phyloP scores from a whole-genome alignment of 2,888 invertebrate genomes.

The Lasioglossum pauxillum region DNA sequence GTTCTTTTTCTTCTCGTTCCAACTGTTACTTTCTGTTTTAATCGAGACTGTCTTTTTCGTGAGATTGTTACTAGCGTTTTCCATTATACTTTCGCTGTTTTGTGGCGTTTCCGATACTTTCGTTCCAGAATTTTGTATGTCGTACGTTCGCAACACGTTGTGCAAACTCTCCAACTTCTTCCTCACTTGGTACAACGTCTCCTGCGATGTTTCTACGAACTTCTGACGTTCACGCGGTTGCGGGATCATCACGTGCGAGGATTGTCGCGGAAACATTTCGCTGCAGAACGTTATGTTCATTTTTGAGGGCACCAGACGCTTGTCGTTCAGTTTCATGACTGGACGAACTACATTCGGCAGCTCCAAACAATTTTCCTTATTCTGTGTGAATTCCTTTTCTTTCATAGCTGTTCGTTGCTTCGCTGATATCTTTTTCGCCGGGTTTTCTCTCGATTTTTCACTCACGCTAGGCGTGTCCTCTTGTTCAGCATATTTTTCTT shows the following conservation, averaged over 20 bases:
- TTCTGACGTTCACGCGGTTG: slow-evolving; percentile 14
- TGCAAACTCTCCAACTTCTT: slow-evolving; percentile 74
- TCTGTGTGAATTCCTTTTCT: background rate
- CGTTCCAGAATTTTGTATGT: slow-evolving; percentile 33
- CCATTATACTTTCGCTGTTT: background rate
- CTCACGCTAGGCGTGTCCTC: background rate
- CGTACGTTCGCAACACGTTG: slow-evolving; percentile 68
- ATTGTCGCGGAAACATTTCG: slow-evolving; percentile 38
- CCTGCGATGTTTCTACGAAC: slow-evolving; percentile 43
- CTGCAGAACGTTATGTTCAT: slow-evolving; percentile 54
- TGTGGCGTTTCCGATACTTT: background rate
- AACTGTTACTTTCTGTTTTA: background rate
- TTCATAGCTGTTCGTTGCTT: background rate
- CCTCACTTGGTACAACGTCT: slow-evolving; percentile 71
- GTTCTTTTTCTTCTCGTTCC: slow-evolving; percentile 1
- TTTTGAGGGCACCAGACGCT: slow-evolving; percentile 39
- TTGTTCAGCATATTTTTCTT: background rate
- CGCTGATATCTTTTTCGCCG: background rate
- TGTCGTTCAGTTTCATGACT: slow-evolving; percentile 24
- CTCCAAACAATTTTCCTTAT: slow-evolving; percentile 13
- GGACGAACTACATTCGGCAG: slow-evolving; percentile 26
- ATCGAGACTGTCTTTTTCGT: slow-evolving; percentile 23
- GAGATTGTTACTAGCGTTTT: slow-evolving; percentile 23
- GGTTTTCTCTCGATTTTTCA: background rate
- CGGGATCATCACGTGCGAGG: slow-evolving; percentile 22